Base-by-base conservation (phyloP, 2,888 invertebrate genomes). In the Sycophila texana region DNA sequence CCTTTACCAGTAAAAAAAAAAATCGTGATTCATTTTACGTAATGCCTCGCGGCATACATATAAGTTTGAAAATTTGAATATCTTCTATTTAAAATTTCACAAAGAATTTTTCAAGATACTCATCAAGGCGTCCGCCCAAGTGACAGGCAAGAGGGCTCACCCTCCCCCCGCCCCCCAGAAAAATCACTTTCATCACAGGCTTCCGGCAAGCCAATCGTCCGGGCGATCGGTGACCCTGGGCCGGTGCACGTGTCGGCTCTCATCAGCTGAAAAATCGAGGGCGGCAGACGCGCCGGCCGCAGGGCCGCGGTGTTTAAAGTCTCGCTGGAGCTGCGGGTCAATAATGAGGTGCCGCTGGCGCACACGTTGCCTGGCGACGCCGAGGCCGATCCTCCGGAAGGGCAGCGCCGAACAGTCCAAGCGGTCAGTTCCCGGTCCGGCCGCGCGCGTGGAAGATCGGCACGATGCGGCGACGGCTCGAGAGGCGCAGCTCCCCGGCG, bases 301-400 rank as follows among this genome's bases (percentile, higher is more conserved):
- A 83, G 83, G 84, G 77, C 77, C 74, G 70, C 78, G 83, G 85
- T 85, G 84, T 84, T 84, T 86, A 86, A 88, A 88, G 63, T 20
- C 63, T 88, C 88, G 89, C 88, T 86, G 49, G 58, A 49, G 85
- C 88, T 87, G 87, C 88, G 86, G 87, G 89, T 90, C 89, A 88
- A 89, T 89, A 89, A 85, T 88, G 87, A 86, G 82, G 82, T 83
- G 78, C 57, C 22, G 60, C 60, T 26, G 26, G n/a, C n/a, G 72
- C 83, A 85, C 84, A 85, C 84, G 86, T 86, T 86, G 86, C 88
- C 83, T 85, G 86, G 86, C 86, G 87, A 87, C 87, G 84, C 51
- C 63, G 60, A 66, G 39, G 72, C 70, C 66, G 16, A 30, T 80
- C 51, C 55, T 77, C 58, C 47, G 67, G 73, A 81, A 67, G 68